These are phyloP conservation scores for Aethes cnicana DNA, from an alignment of 2,888 invertebrate genomes.

Conservation along the genomic window DNA sequence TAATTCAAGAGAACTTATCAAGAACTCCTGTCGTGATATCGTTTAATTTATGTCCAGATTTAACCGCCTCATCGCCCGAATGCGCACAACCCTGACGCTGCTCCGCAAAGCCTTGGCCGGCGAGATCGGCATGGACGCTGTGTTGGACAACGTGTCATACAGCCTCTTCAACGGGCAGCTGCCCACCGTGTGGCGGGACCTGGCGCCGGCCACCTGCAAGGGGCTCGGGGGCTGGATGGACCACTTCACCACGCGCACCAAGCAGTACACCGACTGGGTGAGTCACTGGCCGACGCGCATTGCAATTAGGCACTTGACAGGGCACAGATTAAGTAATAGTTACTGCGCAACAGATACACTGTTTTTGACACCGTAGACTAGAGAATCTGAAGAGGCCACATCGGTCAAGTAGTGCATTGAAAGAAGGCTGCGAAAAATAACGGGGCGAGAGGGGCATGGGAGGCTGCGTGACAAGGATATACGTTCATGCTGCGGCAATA, in stretches of 20 bases:
- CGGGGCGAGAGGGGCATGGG: no score
- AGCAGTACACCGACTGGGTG: slow-evolving; percentile 91
- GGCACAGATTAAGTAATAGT: no score
- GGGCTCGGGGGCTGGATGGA: slow-evolving; percentile 94
- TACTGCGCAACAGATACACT: no score
- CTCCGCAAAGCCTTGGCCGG: slow-evolving; percentile 93
- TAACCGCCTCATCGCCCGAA: slow-evolving; percentile 88
- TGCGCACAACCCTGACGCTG: slow-evolving; percentile 86
- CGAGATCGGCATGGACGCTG: slow-evolving; percentile 95
- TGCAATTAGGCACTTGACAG: no score
- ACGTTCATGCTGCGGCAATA: no score
- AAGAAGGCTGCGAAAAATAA: no score
- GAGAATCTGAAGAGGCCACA: no score
- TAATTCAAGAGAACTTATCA: no score
- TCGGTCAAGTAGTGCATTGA: no score
- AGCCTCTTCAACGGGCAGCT: slow-evolving; percentile 93
- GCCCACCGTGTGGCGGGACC: slow-evolving; percentile 89
- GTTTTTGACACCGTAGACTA: no score
- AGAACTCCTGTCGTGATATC: neutral
- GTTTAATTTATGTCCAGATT: slow-evolving; percentile 69
- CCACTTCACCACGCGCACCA: slow-evolving; percentile 87
- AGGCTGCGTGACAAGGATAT: no score
- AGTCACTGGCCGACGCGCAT: slow-evolving; percentile 24
- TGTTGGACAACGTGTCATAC: slow-evolving; percentile 91
- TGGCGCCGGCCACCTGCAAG: slow-evolving; percentile 94